Evolutionary conservation across 2,888 invertebrate genomes (phyloP), one percentile per base, ranked within the genome.

Genomic region (Lasioglossum pauxillum): DNA sequence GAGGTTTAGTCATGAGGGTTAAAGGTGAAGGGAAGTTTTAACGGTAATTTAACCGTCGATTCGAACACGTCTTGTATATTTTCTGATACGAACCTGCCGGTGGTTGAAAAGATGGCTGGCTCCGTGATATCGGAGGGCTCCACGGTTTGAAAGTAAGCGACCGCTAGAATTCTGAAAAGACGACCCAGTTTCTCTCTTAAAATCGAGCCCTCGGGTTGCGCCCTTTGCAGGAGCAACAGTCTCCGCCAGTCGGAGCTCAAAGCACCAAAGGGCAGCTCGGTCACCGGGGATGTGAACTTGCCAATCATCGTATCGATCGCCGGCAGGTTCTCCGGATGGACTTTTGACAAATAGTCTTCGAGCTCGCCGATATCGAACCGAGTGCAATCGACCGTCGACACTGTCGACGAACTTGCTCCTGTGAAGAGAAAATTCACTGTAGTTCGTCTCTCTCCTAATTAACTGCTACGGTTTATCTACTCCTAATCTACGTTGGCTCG

Each of bases 231-330:
- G 27, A 90, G 64, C 46, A 90, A 16, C 27, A 93, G 82, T 69
- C 93, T 90, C 16, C 83, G 49, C 94, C 93, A 94, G 67, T 94
- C 94, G 1, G 91, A 89, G 35, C 81, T 80, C 0, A 92, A 78
- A 27, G 87, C 81, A 12, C 94, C 94, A 41, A 93, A 93, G 5
- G 92, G 93, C 80, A 82, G 60, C 31, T 83, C 69, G 16, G 80
- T 75, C 41, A 75, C 71, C 60, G 83, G 82, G 38, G 86, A 86
- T 60, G 85, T 60, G 75, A 87, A 90, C 60, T 72, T 87, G 49
- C 57, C 78, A 27, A 46, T 72, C 85, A 83, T 90, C 78, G 83
- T 82, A 60, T 89, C 82, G 44, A 85, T 64, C n/a, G 79, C 81
- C 53, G 89, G 49, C 44, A 82, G 84, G 19, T 90, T 75, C 64